A percentile compares a stretch with the other conserved stretches of the same genome.
Conservation (phyloP, 2,888 invertebrate species). For the Drosophila anceps region DNA sequence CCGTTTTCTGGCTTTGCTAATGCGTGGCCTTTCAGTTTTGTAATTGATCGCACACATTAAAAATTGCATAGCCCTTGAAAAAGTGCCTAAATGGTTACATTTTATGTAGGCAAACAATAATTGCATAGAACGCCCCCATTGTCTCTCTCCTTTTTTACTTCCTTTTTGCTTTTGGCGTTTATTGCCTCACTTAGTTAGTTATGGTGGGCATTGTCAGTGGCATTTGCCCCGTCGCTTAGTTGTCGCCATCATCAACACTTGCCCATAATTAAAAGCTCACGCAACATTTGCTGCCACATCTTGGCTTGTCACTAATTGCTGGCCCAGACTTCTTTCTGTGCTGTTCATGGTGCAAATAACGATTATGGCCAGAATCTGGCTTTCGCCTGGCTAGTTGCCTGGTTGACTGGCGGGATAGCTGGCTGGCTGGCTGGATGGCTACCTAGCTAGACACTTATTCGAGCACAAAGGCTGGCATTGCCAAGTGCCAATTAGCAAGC, state of each 20-base stretch:
- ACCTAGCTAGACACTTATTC: constrained; percentile 17
- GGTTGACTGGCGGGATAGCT: background rate
- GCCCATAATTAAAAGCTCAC: constrained; percentile 65
- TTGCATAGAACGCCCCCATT: constrained; percentile 30
- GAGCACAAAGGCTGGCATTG: constrained; percentile 51
- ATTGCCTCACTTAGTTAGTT: constrained; percentile 50
- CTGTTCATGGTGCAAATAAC: constrained; percentile 66
- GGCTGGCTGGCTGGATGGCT: constrained; percentile 9
- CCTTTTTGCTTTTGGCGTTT: constrained; percentile 11
- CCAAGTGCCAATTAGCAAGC: constrained; percentile 80
- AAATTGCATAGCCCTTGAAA: constrained; percentile 54
- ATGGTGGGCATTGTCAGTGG: constrained; percentile 37
- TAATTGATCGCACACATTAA: constrained; percentile 75
- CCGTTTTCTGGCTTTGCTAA: constrained; percentile 64
- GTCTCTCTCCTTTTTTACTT: background rate
- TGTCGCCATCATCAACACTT: constrained; percentile 65
- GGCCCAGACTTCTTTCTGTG: constrained; percentile 12
- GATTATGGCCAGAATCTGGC: constrained; percentile 66
- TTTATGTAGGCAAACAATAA: constrained; percentile 54
- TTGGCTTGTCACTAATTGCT: constrained; percentile 73
- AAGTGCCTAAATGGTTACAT: constrained; percentile 55
- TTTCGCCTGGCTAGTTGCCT: background rate
- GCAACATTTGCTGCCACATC: constrained; percentile 61
- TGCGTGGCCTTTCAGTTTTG: constrained; percentile 47
- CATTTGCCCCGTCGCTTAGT: constrained; percentile 46